A percentile compares a stretch with the other conserved stretches of the same genome.
These are phyloP conservation scores for Labeo rohita DNA, from an alignment of 2,113 vertebrate species.

Conservation along the genomic window DNA sequence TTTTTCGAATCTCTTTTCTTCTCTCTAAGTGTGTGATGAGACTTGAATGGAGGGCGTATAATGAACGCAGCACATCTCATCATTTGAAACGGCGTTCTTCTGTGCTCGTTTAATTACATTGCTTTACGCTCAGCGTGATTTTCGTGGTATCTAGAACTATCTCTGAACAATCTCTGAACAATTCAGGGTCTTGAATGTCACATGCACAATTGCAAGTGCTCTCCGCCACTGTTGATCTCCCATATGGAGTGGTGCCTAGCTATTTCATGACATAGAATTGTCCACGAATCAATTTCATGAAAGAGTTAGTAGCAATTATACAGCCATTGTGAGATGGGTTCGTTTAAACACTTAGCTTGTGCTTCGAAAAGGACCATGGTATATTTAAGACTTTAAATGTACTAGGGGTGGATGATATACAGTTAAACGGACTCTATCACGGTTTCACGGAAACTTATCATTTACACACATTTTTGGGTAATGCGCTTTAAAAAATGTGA, in stretches of 20 bases:
- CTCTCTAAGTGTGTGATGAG: slow-evolving; percentile 42
- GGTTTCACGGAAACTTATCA: not conserved
- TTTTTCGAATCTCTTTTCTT: slow-evolving; percentile 58
- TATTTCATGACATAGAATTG: slow-evolving; percentile 36
- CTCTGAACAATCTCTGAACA: slow-evolving; percentile 41
- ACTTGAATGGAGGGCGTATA: slow-evolving; percentile 23
- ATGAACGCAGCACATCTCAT: slow-evolving; percentile 51
- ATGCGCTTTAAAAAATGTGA: not conserved
- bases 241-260: slow-evolving; percentile 15
- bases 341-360: slow-evolving; percentile 30
- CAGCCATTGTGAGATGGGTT: slow-evolving; percentile 7
- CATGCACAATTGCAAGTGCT: slow-evolving; percentile 34
- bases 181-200: slow-evolving; percentile 44
- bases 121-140: slow-evolving; percentile 34
- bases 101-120: slow-evolving; percentile 58
- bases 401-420: not conserved
- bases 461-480: no score
- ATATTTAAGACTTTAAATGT: slow-evolving; percentile 50
- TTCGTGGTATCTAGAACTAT: slow-evolving; percentile 38
- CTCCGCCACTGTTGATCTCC: slow-evolving; percentile 9
- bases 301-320: slow-evolving; percentile 35
- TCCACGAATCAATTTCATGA: slow-evolving; percentile 30
- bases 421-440: not conserved
- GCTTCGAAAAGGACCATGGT: slow-evolving; percentile 48
- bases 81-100: slow-evolving; percentile 52